Base-by-base conservation (phyloP, 1,140 invertebrate species). In the Drosophila parabipectinata region DNA sequence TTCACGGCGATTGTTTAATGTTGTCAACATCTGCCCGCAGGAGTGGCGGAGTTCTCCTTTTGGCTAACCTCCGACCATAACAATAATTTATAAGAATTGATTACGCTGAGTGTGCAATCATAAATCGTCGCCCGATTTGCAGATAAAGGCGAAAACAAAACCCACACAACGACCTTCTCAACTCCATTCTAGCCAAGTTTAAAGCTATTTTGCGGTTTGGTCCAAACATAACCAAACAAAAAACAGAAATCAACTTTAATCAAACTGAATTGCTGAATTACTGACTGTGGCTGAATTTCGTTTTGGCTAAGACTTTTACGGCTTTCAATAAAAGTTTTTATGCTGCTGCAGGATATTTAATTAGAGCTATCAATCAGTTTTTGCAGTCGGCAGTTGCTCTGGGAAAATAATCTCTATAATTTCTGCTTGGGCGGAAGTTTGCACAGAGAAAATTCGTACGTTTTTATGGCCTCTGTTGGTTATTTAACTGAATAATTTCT, bases 51-150 rank as follows among this genome's bases (percentile, higher is more conserved):
- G 32, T 21, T 21, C 32, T 45, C 73, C 45, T 58, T 55, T 52
- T 62, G 72, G 59, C 61, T 47, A 74, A 69, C 77, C 77, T 72
- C 83, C 79, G 72, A 69, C 76, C 79, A 87, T 87, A 87, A 77
- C 82, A 87, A 88, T 87, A 87, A 87, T 83, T 87, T 87, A 87
- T 87, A 82, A 83, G 79, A 87, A 87, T 87, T 87, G 82, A 87
- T 87, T 87, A 83, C 78, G 82, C 82, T 88, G 82, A 88, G 75
- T 88, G 75, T 85, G 81, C 81, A 77, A 77, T 80, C 81, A 88
- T 87, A 87, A 87, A 87, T 87, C 72, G 75, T 83, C 32, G 67
- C 56, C 51, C 53, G 58, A 50, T 47, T 50, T 45, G 26, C 59
- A 66, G 80, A 84, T 84, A 84, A n/a, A 68, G 66, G 63, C 63